Base-by-base conservation (phyloP, 1,140 invertebrate species). In the Cecropterus lyciades region DNA sequence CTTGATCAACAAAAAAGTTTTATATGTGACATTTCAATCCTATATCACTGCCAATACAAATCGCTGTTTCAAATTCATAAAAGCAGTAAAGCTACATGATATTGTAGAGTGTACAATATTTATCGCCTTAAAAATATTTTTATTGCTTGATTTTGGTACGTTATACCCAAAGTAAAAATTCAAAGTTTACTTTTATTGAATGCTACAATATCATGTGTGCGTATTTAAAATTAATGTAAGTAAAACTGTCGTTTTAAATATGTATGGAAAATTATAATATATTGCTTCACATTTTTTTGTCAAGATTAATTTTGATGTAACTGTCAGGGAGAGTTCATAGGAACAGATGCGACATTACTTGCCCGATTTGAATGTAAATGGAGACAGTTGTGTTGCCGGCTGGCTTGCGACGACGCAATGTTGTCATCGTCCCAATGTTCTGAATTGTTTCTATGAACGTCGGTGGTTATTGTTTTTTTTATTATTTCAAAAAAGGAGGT, bases 351-450 rank as follows among this genome's bases (percentile, higher is more conserved):
- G 16, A 59, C 56, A 46, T 59, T 59, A 59, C 56, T 59, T 59
- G 56, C 43, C 56, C 43, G 56, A 59, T 59, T 59, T 59, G 56
- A 30, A 16, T 16, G 14, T 14, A 59, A 59, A 59, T 33, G 43
- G 20, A 46, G 56, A 46, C 56, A 59, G 56, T 46, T 59, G 56
- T 59, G 56, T 59, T 46, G 56, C 56, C 42, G 37, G 30, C 8
- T 37, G 27, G 51, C 8, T 17, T 14, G 51, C 8, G 30, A 27
- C 51, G 51, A 8, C 48, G 13, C 24, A 17, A 11, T 52, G 51
- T 33, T 52, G 49, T 27, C 49, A 13, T 15, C 49, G 27, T 15
- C 49, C 16, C 9, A 33, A 15, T 8, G 27, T 37, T 52, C 9
- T 33, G 27, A 16, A 14, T 24, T 30, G 30, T 37, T 14, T 14